Conservation (phyloP, 2,113 vertebrate species). For the Carlito syrichta region DNA sequence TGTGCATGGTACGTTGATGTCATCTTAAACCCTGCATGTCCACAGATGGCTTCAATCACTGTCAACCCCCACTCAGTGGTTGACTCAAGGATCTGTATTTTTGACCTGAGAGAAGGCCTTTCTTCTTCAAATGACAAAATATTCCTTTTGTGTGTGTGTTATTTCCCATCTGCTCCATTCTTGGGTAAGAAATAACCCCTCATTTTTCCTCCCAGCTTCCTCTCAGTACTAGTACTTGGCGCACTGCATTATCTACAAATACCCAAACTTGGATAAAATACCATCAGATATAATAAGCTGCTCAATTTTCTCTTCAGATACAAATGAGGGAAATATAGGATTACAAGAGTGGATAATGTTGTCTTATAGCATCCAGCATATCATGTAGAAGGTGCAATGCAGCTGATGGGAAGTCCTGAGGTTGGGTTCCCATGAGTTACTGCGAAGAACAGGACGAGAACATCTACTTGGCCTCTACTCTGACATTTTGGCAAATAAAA, state of each 20-base stretch:
- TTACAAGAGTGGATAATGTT: not conserved
- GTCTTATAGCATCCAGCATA: not conserved
- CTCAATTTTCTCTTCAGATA: not conserved
- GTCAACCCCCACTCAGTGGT: not conserved
- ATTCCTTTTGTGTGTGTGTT: not conserved
- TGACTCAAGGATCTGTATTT: not conserved
- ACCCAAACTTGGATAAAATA: not conserved
- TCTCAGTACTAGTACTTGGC: not conserved
- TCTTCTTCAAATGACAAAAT: not conserved
- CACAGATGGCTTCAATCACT: not conserved
- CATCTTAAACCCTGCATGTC: accelerated
- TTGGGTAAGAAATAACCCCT: not conserved
- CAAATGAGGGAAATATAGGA: not conserved
- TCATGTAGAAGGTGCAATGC: not conserved
- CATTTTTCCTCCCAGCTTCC: not conserved
- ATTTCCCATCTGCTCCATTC: not conserved
- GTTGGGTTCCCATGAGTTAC: not conserved
- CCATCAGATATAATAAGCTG: not conserved
- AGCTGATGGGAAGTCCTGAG: not conserved
- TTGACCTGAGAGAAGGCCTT: not conserved
- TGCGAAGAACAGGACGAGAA: not conserved
- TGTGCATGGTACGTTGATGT: not conserved
- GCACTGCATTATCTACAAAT: not conserved
- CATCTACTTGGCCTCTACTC: not conserved
- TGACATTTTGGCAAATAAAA: not conserved